Percentiles rank a stretch among this genome's conserved stretches.
These are phyloP conservation scores for Meghimatium bilineatum DNA, from an alignment of 2,888 invertebrate genomes.

Conservation along the genomic window DNA sequence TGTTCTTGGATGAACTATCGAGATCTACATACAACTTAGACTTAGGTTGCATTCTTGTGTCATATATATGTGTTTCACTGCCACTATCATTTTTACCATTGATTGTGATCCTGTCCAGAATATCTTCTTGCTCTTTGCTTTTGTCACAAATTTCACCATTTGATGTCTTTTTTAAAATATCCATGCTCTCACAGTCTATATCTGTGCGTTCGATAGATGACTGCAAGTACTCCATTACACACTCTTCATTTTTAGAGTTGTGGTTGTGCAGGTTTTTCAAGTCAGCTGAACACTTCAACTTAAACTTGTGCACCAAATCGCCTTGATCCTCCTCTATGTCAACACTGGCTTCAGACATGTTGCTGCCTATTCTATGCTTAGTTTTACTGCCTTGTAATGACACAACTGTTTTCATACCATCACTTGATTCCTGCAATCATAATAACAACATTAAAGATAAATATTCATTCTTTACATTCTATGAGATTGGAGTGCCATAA, in stretches of 20 bases:
- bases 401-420: not conserved
- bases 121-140: not conserved
- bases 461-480: too few relatives aligned
- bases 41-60: not conserved
- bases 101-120: not conserved
- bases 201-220: not conserved
- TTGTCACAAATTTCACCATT: not conserved
- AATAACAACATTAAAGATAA: not conserved
- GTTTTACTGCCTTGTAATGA: not conserved
- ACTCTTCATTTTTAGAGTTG: not conserved
- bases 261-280: not conserved
- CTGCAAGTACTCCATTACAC: not conserved
- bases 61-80: too few relatives aligned
- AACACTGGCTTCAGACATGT: not conserved
- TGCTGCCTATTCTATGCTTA: not conserved
- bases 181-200: not conserved
- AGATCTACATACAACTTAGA: not conserved
- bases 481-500: too few relatives aligned
- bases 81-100: not conserved
- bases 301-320: not conserved
- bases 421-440: not conserved
- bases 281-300: too few relatives aligned
- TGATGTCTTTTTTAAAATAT: not conserved
- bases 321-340: not conserved
- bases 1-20: not conserved